Conservation (phyloP, 2,888 invertebrate genomes). For the Xylocampa areola region DNA sequence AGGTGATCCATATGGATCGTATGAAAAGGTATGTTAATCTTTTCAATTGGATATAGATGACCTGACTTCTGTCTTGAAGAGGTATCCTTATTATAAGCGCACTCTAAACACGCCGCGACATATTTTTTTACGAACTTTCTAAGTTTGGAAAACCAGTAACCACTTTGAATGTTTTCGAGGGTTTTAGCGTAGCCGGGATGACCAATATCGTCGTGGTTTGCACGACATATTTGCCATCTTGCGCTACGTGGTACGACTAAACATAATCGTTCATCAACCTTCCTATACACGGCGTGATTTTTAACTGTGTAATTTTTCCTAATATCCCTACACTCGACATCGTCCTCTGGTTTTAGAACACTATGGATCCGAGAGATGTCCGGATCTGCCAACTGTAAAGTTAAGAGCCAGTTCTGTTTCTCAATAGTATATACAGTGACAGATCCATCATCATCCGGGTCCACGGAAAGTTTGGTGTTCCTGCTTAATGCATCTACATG, state of each 20-base stretch:
- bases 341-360: slow-evolving; percentile 4
- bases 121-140: slow-evolving; percentile 7
- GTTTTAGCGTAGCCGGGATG: slow-evolving; percentile 24
- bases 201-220: slow-evolving; percentile 24
- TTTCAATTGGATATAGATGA: slow-evolving; percentile 1
- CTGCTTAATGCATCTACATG: slow-evolving; percentile 14
- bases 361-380: slow-evolving; percentile 6
- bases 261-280: not conserved
- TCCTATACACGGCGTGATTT: slow-evolving; percentile 9
- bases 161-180: slow-evolving; percentile 3
- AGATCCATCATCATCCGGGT: too few species aligned
- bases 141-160: slow-evolving; percentile 19
- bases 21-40: slow-evolving; percentile 5
- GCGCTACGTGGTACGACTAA: slow-evolving; percentile 14
- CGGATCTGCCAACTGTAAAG: slow-evolving; percentile 14
- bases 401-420: slow-evolving; percentile 16
- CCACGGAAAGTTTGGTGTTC: too few species aligned
- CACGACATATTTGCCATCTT: slow-evolving; percentile 10
- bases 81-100: slow-evolving; percentile 17
- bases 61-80: not conserved
- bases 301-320: slow-evolving; percentile 7
- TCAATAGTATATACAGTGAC: not conserved
- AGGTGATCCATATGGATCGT: slow-evolving; percentile 11
- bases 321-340: not conserved
- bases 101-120: slow-evolving; percentile 12